Evolutionary conservation across 2,797 vertebrate species (phyloP), one percentile per base, ranked within the genome.

Genomic region (Lutjanus campechanus): DNA sequence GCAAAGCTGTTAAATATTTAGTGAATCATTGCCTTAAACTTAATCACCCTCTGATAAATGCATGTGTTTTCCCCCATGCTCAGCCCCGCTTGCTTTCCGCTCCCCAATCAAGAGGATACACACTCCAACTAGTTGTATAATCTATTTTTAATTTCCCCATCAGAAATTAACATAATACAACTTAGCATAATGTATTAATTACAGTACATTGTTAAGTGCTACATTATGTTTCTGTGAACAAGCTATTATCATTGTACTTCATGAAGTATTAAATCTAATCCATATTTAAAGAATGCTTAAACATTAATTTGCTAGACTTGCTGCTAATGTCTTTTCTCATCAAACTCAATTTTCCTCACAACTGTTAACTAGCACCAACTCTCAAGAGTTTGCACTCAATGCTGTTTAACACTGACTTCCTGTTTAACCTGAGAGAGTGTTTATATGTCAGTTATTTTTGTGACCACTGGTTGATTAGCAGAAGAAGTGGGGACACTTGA

Each of bases 1-100:
- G 95, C 95, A 96, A 95, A 96, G 95, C 95, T 96, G 94, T 96
- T 96, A 96, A 96, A 96, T 96, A 96, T 96, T 96, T 96, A 96
- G 95, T 95, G 94, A 96, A 93, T 96, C 94, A 96, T 95, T 92
- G 94, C 94, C 92, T 93, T 93, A 95, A 96, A 96, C 93, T 95
- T 96, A 95, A 96, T 96, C 95, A 95, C 93, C 92, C 94, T 93
- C 88, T 93, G 93, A 95, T 95, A 95, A 95, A 95, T 93, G 92
- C 93, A 90, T 90, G 91, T 92, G 85, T 95, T 93, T 92, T 87
- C 67, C 86, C 81, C 78, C 76, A 61, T 25, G 29, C 81, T 83
- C 84, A 60, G 68, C 83, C 85, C 85, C 69, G 81, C 88, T 88
- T 83, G 73, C 86, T 86, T 91, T 78, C 77, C 66, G 75, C 82